Evolutionary conservation across 2,797 vertebrate genomes (phyloP), one percentile per base, ranked within the genome.

Genomic region (Salmo trutta): DNA sequence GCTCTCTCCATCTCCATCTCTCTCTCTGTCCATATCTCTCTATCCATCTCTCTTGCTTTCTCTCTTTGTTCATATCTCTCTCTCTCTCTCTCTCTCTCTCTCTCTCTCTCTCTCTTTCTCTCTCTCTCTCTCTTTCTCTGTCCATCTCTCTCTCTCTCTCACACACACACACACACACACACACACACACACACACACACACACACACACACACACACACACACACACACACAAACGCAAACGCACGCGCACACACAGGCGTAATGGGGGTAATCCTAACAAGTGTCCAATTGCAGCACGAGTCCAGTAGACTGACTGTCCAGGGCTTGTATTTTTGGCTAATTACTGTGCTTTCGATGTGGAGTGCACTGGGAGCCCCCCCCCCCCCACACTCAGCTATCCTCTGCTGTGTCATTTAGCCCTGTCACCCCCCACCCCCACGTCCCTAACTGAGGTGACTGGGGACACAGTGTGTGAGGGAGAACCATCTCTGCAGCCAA

Each of bases 301-400:
- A 80, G 75, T 86, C 86, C 91, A 86, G 83, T 86, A 88, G 86
- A 91, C 87, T 90, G 82, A 88, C 83, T 78, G 87, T 84, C 88
- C 80, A 29, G 83, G 88, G 88, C 91, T 91, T 88, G 90, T 90
- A 92, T 93, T 92, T 91, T 90, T 93, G 91, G 89, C 91, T 93
- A 94, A 94, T 94, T 93, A 92, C 87, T 74, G 67, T 75, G 86
- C 88, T 90, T 84, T 36, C 5, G 33, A 5, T 90, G 85, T 33
- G 33, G 33, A 33, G 33, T 33, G 90, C 86, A 89, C 33, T 33
- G 33, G 33, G 33, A 36, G 33, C 5, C 91, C 4, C 5, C 4
- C 53, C 27, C 72, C 72, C 16, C 65, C 51, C 62, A 73, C 66
- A 33, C 83, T 31, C 82, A 77, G 80, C 90, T 87, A 73, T 21